These are phyloP conservation scores for Salminus brasiliensis DNA, from an alignment of 2,113 vertebrate species.

Conservation along the genomic window DNA sequence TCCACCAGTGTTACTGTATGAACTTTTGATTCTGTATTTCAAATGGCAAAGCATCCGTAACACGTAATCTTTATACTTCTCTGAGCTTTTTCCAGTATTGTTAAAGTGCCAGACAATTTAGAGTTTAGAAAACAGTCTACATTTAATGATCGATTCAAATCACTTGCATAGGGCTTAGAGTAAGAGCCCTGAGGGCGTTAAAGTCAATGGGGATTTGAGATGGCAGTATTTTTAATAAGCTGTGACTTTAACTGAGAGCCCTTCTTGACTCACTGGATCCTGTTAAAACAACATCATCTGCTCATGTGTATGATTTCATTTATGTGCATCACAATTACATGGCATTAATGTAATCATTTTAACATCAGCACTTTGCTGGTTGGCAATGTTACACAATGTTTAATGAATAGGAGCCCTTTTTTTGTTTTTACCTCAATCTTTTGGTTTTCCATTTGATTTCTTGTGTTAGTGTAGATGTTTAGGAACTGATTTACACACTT, in stretches of 20 bases:
- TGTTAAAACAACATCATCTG: constrained; percentile 7
- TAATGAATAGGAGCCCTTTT: not conserved
- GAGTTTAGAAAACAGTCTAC: not conserved
- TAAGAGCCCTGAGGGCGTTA: not conserved
- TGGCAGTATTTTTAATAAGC: not conserved
- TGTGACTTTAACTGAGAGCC: constrained; percentile 23
- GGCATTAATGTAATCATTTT: not conserved
- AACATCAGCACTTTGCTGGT: not conserved
- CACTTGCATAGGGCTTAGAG: not conserved
- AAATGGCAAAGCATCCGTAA: not conserved
- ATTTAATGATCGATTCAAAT: constrained; percentile 6
- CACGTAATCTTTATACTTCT: not conserved
- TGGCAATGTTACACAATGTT: not conserved
- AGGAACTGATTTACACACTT: not conserved
- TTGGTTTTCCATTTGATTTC: not conserved
- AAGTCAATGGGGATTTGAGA: not conserved
- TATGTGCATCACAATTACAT: constrained; percentile 1
- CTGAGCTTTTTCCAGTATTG: not conserved
- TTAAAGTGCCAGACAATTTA: not conserved
- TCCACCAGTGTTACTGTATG: not conserved
- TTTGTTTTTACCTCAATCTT: not conserved
- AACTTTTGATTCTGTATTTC: not conserved
- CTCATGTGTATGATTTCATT: constrained; percentile 18
- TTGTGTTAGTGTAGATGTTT: not conserved
- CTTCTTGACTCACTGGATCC: constrained; percentile 12